Evolutionary conservation across 1,140 invertebrate genomes (phyloP), one percentile per base, ranked within the genome.

Genomic region (Venustaconcha ellipsiformis): DNA sequence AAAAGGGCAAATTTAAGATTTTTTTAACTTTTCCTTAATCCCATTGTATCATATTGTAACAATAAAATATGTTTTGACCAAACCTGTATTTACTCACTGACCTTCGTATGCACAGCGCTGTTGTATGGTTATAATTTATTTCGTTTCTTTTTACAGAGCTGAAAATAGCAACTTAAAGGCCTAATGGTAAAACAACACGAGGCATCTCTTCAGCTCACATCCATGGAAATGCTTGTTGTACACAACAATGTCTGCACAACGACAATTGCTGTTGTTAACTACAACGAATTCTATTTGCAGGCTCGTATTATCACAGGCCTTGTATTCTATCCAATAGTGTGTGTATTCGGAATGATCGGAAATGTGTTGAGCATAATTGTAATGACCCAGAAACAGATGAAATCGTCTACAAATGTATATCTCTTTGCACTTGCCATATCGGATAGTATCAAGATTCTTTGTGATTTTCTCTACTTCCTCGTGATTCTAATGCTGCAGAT

Each of bases 311-410:
- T 89, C 20, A 89, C 88, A 0, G 89, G 87, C 17, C 77, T 89
- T 0, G 79, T 95, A 56, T 88, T 94, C 65, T 92, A 94, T 71
- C 94, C 94, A 56, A 91, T 94, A 60, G 90, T 94, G 71, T 91
- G 94, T 81, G 88, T 93, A 70, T 90, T 95, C 67, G 94, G 94
- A 72, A 91, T 95, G 57, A 89, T 94, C 70, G 94, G 94, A 62
- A 95, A 95, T 89, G 88, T 92, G 20, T 90, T 95, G 58, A 94
- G 93, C 65, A 93, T 95, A 75, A 92, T 94, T 79, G 94, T 95
- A 74, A 91, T 95, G 82, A 94, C 93, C 70, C 92, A 94, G 78
- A 90, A 92, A 78, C 92, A 93, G 65, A 95, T 95, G 94, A 88
- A 93, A 69, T 92, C 92, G 71, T 94, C 94, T 57, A 95, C 94